phyloP scores from a whole-genome alignment of 2,888 invertebrate genomes.

The Lochmaea crataegi region DNA sequence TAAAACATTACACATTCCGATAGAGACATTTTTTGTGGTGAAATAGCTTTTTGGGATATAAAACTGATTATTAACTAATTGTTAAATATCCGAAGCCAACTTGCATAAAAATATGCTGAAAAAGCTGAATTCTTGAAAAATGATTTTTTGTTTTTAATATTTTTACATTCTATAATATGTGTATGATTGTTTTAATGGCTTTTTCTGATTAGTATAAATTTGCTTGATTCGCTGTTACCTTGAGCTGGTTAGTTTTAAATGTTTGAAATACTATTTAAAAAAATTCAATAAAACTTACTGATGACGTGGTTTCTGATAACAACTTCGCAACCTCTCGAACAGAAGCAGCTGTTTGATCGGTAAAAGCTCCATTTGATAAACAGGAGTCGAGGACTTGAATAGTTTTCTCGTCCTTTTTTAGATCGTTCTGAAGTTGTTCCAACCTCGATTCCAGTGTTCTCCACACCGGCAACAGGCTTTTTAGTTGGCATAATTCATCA shows the following conservation, averaged over 20 bases:
- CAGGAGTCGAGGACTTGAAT: conserved; percentile 68
- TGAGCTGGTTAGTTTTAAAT: neutral
- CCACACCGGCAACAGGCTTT: conserved; percentile 79
- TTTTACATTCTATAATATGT: too few species aligned
- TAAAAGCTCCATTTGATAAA: conserved; percentile 63
- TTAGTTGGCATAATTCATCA: conserved; percentile 77
- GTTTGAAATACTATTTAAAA: conserved; percentile 28
- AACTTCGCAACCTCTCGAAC: conserved; percentile 71
- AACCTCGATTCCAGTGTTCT: conserved; percentile 81
- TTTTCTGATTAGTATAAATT: too few species aligned
- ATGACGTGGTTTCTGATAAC: conserved; percentile 66
- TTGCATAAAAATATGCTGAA: too few species aligned
- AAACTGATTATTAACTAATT: too few species aligned
- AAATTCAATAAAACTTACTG: conserved; percentile 51
- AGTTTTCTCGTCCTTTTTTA: conserved; percentile 77
- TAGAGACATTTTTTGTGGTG: too few species aligned
- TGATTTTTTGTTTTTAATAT: too few species aligned
- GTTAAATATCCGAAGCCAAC: too few species aligned
- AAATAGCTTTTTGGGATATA: too few species aligned
- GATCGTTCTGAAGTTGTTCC: conserved; percentile 79
- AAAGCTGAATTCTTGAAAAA: too few species aligned
- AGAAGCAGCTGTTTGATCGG: conserved; percentile 68
- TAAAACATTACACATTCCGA: too few species aligned
- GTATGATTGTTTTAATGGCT: too few species aligned
- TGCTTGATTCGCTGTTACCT: too few species aligned